Conservation (phyloP, 30 jellyfish, hydroid and myxozoan species). For the Nemopilema nomurai region DNA sequence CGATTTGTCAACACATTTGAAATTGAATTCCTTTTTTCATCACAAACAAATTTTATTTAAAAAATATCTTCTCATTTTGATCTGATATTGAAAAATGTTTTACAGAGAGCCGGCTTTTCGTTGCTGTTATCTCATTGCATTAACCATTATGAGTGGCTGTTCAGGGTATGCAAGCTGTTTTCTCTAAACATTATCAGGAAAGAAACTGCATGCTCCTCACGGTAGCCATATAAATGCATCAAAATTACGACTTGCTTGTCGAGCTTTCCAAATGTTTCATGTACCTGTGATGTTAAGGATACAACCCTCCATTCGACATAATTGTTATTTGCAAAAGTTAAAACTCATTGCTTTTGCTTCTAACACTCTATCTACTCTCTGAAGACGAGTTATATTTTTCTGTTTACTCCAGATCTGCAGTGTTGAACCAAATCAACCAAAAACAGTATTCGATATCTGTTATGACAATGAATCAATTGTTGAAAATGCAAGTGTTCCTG, state of each 20-base stretch:
- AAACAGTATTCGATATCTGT: slow-evolving; percentile 47
- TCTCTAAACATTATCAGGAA: background rate
- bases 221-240: too few relatives aligned
- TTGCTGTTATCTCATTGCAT: slow-evolving; percentile 10
- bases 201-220: too few relatives aligned
- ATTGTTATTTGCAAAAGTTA: too few relatives aligned
- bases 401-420: slow-evolving; percentile 8
- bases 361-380: background rate
- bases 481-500: slow-evolving; percentile 56
- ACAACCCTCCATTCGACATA: too few relatives aligned
- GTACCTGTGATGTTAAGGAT: background rate
- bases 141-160: slow-evolving; percentile 42
- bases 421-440: slow-evolving; percentile 24
- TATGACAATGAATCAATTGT: slow-evolving; percentile 20
- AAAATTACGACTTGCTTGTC: too few relatives aligned
- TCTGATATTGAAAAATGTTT: background rate
- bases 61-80: background rate
- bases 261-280: background rate
- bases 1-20: too few relatives aligned
- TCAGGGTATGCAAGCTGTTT: slow-evolving; percentile 6
- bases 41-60: background rate
- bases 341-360: background rate
- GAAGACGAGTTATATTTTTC: background rate
- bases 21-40: too few relatives aligned
- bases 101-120: slow-evolving; percentile 53